Evolutionary conservation across 2,797 vertebrate species (phyloP).

Genomic region (Onychomys leucogaster): DNA sequence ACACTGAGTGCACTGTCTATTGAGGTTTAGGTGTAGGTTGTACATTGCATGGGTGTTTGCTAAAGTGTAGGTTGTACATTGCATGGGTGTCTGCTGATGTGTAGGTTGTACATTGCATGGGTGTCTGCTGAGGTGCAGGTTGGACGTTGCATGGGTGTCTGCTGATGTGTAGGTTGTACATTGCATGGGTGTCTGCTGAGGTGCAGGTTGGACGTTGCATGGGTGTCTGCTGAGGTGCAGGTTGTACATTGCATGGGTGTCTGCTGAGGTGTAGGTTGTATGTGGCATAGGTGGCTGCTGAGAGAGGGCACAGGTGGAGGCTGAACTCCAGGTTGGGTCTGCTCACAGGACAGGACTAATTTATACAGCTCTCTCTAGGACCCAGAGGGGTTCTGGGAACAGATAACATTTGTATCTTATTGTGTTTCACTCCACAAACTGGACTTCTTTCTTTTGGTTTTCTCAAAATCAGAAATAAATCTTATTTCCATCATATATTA

Average conservation of each 20-base stretch:
- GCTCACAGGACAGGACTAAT: not conserved
- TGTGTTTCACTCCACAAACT: not conserved
- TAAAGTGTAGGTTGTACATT: not conserved
- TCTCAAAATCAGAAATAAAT: not conserved
- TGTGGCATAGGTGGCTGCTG: accelerated
- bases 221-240: too few species aligned
- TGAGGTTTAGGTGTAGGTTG: not conserved
- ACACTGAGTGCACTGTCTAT: not conserved
- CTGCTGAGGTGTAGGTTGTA: too few species aligned
- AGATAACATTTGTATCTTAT: not conserved
- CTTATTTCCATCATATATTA: not conserved
- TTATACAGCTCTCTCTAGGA: not conserved
- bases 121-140: too few species aligned
- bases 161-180: not conserved
- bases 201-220: not conserved
- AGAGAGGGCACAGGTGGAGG: accelerated
- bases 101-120: too few species aligned
- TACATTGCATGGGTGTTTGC: not conserved
- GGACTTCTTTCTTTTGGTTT: not conserved
- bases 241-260: accelerated
- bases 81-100: too few species aligned
- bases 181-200: not conserved
- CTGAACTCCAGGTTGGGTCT: not conserved
- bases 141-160: too few species aligned
- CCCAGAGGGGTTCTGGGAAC: not conserved